Conservation (phyloP, 2,113 vertebrate genomes). For the Caranx melampygus region DNA sequence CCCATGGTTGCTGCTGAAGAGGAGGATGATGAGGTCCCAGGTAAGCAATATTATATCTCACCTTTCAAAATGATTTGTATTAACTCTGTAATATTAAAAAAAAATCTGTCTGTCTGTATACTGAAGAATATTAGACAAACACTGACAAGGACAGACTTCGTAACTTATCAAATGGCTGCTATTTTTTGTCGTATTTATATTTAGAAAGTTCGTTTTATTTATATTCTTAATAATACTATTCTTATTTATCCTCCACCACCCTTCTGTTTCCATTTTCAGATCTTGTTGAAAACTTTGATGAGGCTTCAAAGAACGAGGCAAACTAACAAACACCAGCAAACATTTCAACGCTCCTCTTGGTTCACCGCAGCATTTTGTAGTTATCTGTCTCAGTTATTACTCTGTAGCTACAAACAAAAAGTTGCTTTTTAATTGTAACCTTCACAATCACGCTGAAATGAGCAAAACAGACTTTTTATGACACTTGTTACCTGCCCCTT, state of each 20-base stretch:
- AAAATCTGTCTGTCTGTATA: not conserved
- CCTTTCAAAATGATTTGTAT: not conserved
- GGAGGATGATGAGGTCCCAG: slow-evolving; percentile 98
- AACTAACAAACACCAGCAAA: slow-evolving; percentile 78
- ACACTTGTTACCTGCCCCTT: not conserved
- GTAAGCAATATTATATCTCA: slow-evolving; percentile 76
- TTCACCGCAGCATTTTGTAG: slow-evolving; percentile 27
- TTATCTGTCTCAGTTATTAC: slow-evolving; percentile 15
- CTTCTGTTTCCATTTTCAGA: slow-evolving; percentile 75
- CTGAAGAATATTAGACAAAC: not conserved
- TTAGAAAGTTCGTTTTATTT: not conserved
- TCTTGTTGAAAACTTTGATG: slow-evolving; percentile 98
- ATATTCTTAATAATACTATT: not conserved
- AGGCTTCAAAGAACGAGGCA: slow-evolving; percentile 96
- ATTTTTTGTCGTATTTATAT: not conserved
- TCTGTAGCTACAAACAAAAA: slow-evolving; percentile 32
- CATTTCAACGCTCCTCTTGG: slow-evolving; percentile 15
- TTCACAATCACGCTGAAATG: slow-evolving; percentile 12
- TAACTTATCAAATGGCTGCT: not conserved
- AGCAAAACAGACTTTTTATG: slow-evolving; percentile 37
- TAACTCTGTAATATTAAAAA: not conserved
- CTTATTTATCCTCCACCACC: not conserved
- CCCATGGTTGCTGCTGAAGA: slow-evolving; percentile 91
- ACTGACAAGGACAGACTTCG: not conserved
- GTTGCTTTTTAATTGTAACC: slow-evolving; percentile 34